Evolutionary conservation across 1,140 invertebrate genomes (phyloP).

Genomic region (Sycobia sp.): DNA sequence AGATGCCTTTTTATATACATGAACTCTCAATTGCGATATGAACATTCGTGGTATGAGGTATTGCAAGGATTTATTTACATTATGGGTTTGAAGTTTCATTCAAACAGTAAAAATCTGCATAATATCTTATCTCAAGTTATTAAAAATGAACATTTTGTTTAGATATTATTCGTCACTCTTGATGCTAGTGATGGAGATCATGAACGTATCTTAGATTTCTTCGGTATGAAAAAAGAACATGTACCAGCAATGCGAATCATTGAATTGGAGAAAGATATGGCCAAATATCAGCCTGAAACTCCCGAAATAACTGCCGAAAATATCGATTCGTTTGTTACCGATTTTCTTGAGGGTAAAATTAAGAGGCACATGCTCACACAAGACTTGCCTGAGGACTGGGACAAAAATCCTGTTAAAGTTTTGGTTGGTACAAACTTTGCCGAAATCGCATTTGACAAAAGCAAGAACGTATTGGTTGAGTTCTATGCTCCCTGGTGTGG

Average conservation of each 20-base stretch:
- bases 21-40: too few species aligned
- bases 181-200: conserved; percentile 96
- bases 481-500: conserved; percentile 99
- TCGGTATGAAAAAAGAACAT: conserved; percentile 93
- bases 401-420: conserved; percentile 92
- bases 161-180: conserved; percentile 93
- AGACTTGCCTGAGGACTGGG: conserved; percentile 96
- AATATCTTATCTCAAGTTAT: too few species aligned
- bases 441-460: conserved; percentile 85
- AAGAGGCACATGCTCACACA: conserved; percentile 94
- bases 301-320: conserved; percentile 78
- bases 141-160: conserved; percentile 14
- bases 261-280: conserved; percentile 95
- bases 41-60: too few species aligned
- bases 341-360: conserved; percentile 89
- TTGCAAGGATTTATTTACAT: too few species aligned
- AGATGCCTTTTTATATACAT: too few species aligned
- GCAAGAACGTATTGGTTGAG: conserved; percentile 95
- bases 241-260: conserved; percentile 93
- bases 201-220: conserved; percentile 97
- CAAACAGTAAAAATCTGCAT: too few species aligned
- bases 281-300: conserved; percentile 92
- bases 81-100: too few species aligned
- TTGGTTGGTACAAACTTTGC: conserved; percentile 96
- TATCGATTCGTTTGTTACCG: conserved; percentile 83